Conservation (phyloP, 2,888 invertebrate genomes). For the Tenodera sinensis region DNA sequence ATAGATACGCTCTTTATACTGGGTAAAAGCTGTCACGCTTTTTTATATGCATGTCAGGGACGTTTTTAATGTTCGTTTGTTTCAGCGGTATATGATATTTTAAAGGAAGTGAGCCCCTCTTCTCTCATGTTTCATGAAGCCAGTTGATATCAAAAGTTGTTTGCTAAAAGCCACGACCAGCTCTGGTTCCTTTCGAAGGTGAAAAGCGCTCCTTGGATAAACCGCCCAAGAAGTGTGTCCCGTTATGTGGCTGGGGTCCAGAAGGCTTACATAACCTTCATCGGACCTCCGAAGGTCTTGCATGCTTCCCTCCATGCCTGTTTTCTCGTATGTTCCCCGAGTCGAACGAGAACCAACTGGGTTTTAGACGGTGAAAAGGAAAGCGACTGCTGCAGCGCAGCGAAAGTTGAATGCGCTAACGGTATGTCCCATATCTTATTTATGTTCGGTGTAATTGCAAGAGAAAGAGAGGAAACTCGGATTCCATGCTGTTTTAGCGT, state of each 20-base stretch:
- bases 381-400: neutral
- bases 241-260: neutral
- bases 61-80: too few relatives aligned
- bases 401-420: neutral
- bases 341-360: neutral
- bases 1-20: too few relatives aligned
- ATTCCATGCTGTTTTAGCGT: too few relatives aligned
- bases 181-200: neutral
- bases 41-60: too few relatives aligned
- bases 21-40: too few relatives aligned
- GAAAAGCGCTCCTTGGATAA: neutral
- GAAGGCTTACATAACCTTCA: neutral
- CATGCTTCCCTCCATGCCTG: neutral
- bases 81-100: too few relatives aligned
- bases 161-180: neutral
- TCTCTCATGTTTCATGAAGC: too few relatives aligned
- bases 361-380: neutral
- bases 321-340: neutral
- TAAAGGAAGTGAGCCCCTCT: too few relatives aligned
- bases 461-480: too few relatives aligned
- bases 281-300: neutral
- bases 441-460: too few relatives aligned
- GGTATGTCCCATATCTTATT: too few relatives aligned
- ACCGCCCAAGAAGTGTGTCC: neutral
- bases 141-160: neutral